Evolutionary conservation across 2,888 invertebrate species (phyloP).

Genomic region (Melangyna quadrimaculata): DNA sequence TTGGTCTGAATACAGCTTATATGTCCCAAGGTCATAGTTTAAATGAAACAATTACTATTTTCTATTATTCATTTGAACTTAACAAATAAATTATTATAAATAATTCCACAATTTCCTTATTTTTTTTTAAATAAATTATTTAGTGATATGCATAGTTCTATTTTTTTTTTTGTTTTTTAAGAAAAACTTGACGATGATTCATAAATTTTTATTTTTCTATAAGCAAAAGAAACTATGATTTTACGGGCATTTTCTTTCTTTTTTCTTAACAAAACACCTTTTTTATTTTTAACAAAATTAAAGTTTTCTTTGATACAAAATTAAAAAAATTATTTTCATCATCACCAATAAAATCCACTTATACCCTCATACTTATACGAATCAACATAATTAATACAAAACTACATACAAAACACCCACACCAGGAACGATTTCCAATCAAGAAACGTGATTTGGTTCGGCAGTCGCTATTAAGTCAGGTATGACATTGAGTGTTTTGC

Average conservation of each 20-base stretch:
- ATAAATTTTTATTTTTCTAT: too few relatives aligned
- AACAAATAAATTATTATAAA: too few relatives aligned
- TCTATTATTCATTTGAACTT: too few relatives aligned
- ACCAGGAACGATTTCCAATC: constrained; percentile 90
- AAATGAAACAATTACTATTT: too few relatives aligned
- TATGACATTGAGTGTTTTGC: constrained; percentile 73
- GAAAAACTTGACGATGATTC: too few relatives aligned
- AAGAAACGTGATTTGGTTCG: constrained; percentile 91
- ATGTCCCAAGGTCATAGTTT: not conserved
- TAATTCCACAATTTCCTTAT: too few relatives aligned
- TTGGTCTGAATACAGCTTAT: not conserved
- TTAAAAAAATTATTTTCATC: constrained; percentile 40
- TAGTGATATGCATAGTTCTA: too few relatives aligned
- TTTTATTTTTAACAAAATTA: constrained; percentile 42
- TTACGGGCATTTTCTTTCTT: not conserved
- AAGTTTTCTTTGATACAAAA: constrained; percentile 27
- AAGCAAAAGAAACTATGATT: too few relatives aligned
- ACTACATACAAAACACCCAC: constrained; percentile 49
- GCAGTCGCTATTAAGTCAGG: constrained; percentile 81
- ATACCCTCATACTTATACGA: constrained; percentile 37
- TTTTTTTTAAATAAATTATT: too few relatives aligned
- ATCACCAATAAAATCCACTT: constrained; percentile 39
- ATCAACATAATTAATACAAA: constrained; percentile 59
- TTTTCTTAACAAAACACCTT: not conserved
- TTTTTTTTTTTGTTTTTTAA: too few relatives aligned